Conservation (phyloP, 2,888 invertebrate species). For the Drosophila conformis region DNA sequence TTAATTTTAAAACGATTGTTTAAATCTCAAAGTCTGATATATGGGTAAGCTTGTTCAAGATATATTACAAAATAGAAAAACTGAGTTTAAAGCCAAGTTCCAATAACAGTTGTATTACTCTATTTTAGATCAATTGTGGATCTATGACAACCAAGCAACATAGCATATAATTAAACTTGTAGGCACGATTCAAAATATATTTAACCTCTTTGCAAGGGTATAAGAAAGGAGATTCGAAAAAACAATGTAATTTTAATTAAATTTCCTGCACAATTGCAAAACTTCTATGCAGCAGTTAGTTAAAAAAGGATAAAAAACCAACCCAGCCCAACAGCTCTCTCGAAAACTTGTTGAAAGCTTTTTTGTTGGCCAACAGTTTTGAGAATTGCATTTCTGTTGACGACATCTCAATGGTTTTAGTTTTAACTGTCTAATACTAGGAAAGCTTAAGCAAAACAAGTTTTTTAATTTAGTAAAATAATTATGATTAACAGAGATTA, state of each 20-base stretch:
- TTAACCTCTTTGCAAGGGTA: not conserved
- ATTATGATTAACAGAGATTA: constrained; percentile 2
- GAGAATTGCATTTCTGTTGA: constrained; percentile 24
- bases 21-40: not conserved
- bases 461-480: constrained; percentile 7
- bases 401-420: constrained; percentile 28
- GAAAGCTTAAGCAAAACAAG: not conserved
- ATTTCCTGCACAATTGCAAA: constrained; percentile 44
- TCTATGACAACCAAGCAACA: not conserved
- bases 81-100: not conserved
- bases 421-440: constrained; percentile 3
- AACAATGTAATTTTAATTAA: constrained; percentile 72
- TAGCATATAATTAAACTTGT: not conserved
- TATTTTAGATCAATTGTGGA: not conserved
- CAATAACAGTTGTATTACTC: not conserved
- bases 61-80: not conserved
- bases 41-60: not conserved
- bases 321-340: constrained; percentile 3
- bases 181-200: not conserved
- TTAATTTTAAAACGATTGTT: not conserved
- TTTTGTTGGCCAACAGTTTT: constrained; percentile 15
- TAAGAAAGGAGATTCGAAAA: constrained; percentile 21
- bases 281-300: constrained; percentile 27
- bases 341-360: constrained; percentile 10
- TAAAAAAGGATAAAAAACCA: constrained; percentile 16